Evolutionary conservation across 2,797 vertebrate species (phyloP).

Genomic region (Halcyon chelicuti): DNA sequence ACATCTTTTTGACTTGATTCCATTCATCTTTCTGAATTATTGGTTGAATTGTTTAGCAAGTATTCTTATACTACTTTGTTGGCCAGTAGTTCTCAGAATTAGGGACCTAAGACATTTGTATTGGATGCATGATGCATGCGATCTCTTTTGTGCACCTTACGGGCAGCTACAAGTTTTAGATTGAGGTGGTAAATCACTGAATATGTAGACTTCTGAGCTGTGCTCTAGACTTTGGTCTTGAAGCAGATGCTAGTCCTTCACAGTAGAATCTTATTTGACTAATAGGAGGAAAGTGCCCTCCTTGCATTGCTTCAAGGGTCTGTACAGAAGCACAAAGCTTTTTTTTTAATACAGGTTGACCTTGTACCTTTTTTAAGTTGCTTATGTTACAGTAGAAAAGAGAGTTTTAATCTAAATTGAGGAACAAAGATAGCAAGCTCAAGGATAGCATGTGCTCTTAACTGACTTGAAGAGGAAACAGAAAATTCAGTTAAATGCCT

Average conservation of each 20-base stretch:
- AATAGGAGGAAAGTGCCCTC: accelerated
- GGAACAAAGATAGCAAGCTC: not conserved
- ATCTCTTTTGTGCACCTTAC: not conserved
- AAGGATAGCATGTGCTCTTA: not conserved
- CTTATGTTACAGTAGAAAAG: not conserved
- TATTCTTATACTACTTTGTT: not conserved
- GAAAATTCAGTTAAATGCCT: not conserved
- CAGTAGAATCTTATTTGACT: not conserved
- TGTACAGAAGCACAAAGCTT: not conserved
- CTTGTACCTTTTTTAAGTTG: not conserved
- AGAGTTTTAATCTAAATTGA: not conserved
- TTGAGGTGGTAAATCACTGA: not conserved
- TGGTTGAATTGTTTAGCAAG: not conserved
- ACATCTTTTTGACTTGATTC: not conserved
- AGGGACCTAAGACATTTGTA: not conserved
- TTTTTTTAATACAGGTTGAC: not conserved
- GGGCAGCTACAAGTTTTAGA: not conserved
- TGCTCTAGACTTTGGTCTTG: not conserved
- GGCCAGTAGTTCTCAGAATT: not conserved
- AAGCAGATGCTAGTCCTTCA: not conserved
- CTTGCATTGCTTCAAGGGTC: not conserved
- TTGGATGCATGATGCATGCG: accelerated
- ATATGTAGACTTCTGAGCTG: not conserved
- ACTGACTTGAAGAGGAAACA: not conserved
- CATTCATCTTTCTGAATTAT: not conserved